Evolutionary conservation across 2,888 invertebrate genomes (phyloP).

Genomic region (Cactoblastis cactorum): DNA sequence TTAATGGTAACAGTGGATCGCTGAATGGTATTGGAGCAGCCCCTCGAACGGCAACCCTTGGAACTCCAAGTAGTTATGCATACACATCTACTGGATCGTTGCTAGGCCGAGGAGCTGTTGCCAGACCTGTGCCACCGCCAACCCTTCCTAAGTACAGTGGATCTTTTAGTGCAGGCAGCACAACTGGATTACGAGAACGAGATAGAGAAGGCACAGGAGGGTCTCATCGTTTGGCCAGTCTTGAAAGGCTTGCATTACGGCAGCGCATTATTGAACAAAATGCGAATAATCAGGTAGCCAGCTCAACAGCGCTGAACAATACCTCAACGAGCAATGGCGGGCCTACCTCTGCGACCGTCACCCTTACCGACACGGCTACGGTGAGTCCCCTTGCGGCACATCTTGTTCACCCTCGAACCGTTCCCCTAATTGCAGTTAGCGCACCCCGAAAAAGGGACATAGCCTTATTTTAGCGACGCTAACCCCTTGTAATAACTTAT

Average conservation of each 20-base stretch:
- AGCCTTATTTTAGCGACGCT: slow-evolving; percentile 57
- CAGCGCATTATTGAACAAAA: slow-evolving; percentile 88
- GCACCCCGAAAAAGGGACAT: slow-evolving; percentile 65
- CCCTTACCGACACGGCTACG: slow-evolving; percentile 75
- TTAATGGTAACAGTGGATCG: slow-evolving; percentile 69
- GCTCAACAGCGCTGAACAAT: slow-evolving; percentile 39
- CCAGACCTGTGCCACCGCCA: slow-evolving; percentile 87
- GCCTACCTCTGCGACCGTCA: slow-evolving; percentile 70
- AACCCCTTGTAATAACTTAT: slow-evolving; percentile 29
- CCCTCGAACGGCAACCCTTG: slow-evolving; percentile 71
- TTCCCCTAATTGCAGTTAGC: slow-evolving; percentile 66
- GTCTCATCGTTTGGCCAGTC: slow-evolving; percentile 88
- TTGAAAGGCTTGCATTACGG: slow-evolving; percentile 89
- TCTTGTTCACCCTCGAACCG: slow-evolving; percentile 65
- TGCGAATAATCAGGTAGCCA: slow-evolving; percentile 72
- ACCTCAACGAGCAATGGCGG: slow-evolving; percentile 56
- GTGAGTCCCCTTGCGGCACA: slow-evolving; percentile 74
- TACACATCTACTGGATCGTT: slow-evolving; percentile 82
- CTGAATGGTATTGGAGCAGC: slow-evolving; percentile 68
- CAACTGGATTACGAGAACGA: slow-evolving; percentile 80
- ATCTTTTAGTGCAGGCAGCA: slow-evolving; percentile 86
- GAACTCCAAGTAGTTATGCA: slow-evolving; percentile 81
- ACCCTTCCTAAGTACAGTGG: slow-evolving; percentile 89
- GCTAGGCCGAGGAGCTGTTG: slow-evolving; percentile 80
- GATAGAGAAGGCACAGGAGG: slow-evolving; percentile 85